These are phyloP conservation scores for Caenorhabditis japonica DNA, from an alignment of 2,888 invertebrate genomes.

Conservation along the genomic window DNA sequence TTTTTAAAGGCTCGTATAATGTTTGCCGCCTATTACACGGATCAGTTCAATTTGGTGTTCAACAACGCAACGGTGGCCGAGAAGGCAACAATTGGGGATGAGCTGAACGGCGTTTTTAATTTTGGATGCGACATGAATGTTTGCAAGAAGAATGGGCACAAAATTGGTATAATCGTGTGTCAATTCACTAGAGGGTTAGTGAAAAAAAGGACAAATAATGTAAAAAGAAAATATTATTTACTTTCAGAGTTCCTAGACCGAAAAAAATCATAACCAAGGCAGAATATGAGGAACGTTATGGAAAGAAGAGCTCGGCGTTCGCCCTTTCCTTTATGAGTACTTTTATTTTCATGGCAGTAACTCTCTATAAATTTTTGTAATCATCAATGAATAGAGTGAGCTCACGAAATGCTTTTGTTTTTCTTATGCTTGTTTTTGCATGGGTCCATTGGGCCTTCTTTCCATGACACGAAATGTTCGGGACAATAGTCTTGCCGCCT, in stretches of 20 bases:
- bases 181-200: slow-evolving; percentile 17
- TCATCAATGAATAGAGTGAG: no score
- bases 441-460: no score
- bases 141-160: slow-evolving; percentile 9
- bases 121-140: slow-evolving; percentile 26
- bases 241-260: slow-evolving; percentile 12
- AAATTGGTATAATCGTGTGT: slow-evolving; percentile 14
- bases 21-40: slow-evolving; percentile 16
- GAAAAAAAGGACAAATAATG: no score
- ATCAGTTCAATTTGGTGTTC: slow-evolving; percentile 21
- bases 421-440: no score
- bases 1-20: slow-evolving; percentile 9
- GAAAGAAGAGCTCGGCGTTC: no score
- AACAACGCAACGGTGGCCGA: slow-evolving; percentile 9
- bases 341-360: not conserved
- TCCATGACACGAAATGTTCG: no score
- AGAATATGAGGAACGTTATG: slow-evolving; percentile 6
- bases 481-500: no score
- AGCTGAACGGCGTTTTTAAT: slow-evolving; percentile 9
- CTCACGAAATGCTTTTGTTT: no score
- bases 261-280: slow-evolving; percentile 16
- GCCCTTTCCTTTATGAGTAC: no score
- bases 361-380: not conserved
- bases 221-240: not conserved
- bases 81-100: slow-evolving; percentile 11